These are phyloP conservation scores for Drosophila nasuta DNA, from an alignment of 1,140 invertebrate genomes.

Conservation along the genomic window DNA sequence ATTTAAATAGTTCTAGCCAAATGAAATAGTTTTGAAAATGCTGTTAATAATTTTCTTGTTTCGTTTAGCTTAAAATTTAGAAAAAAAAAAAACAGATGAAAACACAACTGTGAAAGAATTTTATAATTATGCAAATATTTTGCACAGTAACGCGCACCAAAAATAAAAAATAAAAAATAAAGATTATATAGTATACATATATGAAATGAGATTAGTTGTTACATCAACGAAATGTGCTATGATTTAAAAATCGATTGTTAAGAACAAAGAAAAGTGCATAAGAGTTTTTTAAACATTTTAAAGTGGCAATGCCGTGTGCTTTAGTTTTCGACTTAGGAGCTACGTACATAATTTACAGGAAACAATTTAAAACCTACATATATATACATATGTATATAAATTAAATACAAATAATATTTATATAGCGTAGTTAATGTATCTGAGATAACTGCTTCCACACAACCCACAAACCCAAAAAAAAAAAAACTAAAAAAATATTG, in stretches of 20 bases:
- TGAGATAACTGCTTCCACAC: constrained; percentile 66
- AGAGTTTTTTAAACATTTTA: constrained; percentile 70
- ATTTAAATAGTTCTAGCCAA: constrained; percentile 1
- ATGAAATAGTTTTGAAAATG: constrained; percentile 19
- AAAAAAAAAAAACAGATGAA: constrained; percentile 20
- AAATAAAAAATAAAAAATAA: constrained; percentile 21
- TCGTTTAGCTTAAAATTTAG: constrained; percentile 15
- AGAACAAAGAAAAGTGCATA: constrained; percentile 8
- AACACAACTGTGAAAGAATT: constrained; percentile 72
- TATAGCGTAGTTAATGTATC: constrained; percentile 39
- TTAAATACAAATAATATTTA: not conserved
- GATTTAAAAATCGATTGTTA: constrained; percentile 25
- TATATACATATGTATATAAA: constrained; percentile 27
- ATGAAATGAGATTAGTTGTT: constrained; percentile 5
- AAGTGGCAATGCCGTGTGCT: constrained; percentile 56
- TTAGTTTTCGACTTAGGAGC: constrained; percentile 56
- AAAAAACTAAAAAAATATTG: constrained; percentile 44
- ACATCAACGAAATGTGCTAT: constrained; percentile 18
- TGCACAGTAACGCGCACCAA: constrained; percentile 78
- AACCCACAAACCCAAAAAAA: constrained; percentile 26
- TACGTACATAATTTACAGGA: constrained; percentile 54
- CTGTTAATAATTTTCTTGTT: constrained; percentile 10
- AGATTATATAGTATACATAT: constrained; percentile 21
- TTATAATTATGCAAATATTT: constrained; percentile 80
- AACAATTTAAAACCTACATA: constrained; percentile 30